Percentiles rank a stretch among this genome's conserved stretches.
Conservation (phyloP, 2,888 invertebrate species). For the Pimpla rufipes region DNA sequence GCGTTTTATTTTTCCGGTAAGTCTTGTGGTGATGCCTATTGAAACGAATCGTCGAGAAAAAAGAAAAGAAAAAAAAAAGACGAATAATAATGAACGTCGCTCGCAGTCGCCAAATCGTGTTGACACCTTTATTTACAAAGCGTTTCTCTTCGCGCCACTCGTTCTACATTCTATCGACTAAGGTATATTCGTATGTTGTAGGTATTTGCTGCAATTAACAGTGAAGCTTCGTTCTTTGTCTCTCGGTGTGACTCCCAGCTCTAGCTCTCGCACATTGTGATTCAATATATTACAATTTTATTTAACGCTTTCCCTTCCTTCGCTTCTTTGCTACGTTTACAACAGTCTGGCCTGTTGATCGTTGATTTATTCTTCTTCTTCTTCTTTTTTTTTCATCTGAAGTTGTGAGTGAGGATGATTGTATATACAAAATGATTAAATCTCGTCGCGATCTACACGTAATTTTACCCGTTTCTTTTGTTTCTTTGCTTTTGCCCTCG, state of each 20-base stretch:
- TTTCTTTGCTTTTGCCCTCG: neutral
- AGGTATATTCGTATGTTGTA: slow-evolving; percentile 35
- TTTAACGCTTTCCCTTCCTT: slow-evolving; percentile 15
- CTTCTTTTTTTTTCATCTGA: no score
- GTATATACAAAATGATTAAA: slow-evolving; percentile 57
- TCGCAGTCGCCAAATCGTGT: slow-evolving; percentile 36
- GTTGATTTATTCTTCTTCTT: neutral
- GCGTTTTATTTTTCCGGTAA: slow-evolving; percentile 46
- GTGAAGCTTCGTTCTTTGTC: neutral
- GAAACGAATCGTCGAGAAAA: slow-evolving; percentile 24
- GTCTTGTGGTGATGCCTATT: slow-evolving; percentile 15
- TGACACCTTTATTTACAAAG: slow-evolving; percentile 65
- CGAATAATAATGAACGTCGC: no score
- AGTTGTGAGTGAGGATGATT: slow-evolving; percentile 26
- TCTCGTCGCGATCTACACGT: slow-evolving; percentile 56
- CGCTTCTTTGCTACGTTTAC: neutral
- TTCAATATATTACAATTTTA: slow-evolving; percentile 49
- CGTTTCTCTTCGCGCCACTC: slow-evolving; percentile 19
- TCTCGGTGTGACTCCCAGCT: slow-evolving; percentile 10
- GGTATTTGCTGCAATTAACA: slow-evolving; percentile 35
- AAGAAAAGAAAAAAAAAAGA: slow-evolving; percentile 30
- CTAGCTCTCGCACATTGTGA: slow-evolving; percentile 20
- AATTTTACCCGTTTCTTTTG: slow-evolving; percentile 25
- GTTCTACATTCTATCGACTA: slow-evolving; percentile 39
- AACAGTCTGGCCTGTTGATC: slow-evolving; percentile 19